Base-by-base conservation (phyloP, 2,113 vertebrate genomes). In the Triplophysa siluroides region DNA sequence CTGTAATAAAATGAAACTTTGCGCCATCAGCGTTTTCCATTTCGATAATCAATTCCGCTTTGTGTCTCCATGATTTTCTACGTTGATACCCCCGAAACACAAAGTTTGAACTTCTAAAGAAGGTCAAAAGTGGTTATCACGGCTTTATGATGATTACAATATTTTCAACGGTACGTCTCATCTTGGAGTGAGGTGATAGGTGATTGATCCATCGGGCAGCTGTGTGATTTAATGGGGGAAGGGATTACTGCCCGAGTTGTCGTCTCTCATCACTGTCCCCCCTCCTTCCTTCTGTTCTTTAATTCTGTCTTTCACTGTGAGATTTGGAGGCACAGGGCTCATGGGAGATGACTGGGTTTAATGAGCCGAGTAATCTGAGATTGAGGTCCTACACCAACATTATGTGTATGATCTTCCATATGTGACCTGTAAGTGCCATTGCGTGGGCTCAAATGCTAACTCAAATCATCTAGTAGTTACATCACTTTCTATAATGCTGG, bases 211-310 rank as follows among this genome's bases (percentile, higher is more conserved):
- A 85, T 85, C 81, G 72, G 76, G 47, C 65, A 47, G 82, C 41
- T 74, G 62, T 81, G 83, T 77, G 85, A 83, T 83, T 86, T 56
- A 85, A 81, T 86, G 85, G 24, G 86, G 76, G 83, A 78, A 71
- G 76, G 88, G 90, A 91, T 93, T 91, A 90, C 76, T 43, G 68
- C 89, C 87, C 86, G 87, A 88, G 83, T 86, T 91, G 91, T 91
- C 90, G 85, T 74, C 86, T 86, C 87, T 85, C 88, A 87, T 87
- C 88, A 86, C 67, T 68, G 71, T 21, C 85, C 78, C 47, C 24
- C 38, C 43, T 33, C 72, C 43, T 45, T 38, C 38, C 69, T 62
- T 45, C 45, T 24, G 24, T 72, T 52, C 24, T 76, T 52, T 54
- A 81, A 54, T 78, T 67, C 29, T 65, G 19, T 29, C 58, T 47